Evolutionary conservation across 92 coral and sea anemone genomes (phyloP), one percentile per base, ranked within the genome.

Genomic region (Scolanthus callimorphus): DNA sequence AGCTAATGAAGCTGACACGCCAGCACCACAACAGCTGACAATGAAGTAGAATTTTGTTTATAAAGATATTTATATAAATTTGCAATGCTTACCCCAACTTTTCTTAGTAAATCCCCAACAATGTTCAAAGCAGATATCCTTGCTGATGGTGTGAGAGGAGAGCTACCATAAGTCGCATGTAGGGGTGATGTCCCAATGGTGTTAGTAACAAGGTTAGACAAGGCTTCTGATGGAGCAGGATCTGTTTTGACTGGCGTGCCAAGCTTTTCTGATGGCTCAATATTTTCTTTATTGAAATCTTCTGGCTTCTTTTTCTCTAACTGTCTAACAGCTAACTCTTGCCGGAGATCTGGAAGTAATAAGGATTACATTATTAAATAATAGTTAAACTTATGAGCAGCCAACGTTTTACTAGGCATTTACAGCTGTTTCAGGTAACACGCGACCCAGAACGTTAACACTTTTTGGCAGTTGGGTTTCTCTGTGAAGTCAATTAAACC

Each of bases 101-200:
- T 91, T 69, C 97, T 55, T 49, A 91, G 69, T 37, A 91, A 80
- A 85, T 91, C 97, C 49, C 97, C 97, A 45, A 91, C 97, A 58
- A 91, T 91, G 69, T 91, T 91, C 2, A 91, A 79, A 4, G 97
- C 97, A 27, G 97, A 91, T 80, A 91, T 91, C 45, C 97, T 85
- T 15, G 97, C 97, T 1, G 97, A 91, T 1, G 97, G 97, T 22
- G 97, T 89, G n/a, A 91, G 63, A 13, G 97, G 97, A 27, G 97
- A 89, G 45, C 82, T 90, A 27, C 98, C 98, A 81, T 81, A 84
- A 3, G 81, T 84, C 11, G 85, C 44, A 39, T 92, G 96, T 31
- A 89, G 74, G 0, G 98, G 97, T 2, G 98, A 89, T 11, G 98
- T 89, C 51, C 90, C 98, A 69, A 84, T 73, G 12, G 96, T 79